Conservation (phyloP, 2,113 vertebrate species). For the Eptesicus fuscus region DNA sequence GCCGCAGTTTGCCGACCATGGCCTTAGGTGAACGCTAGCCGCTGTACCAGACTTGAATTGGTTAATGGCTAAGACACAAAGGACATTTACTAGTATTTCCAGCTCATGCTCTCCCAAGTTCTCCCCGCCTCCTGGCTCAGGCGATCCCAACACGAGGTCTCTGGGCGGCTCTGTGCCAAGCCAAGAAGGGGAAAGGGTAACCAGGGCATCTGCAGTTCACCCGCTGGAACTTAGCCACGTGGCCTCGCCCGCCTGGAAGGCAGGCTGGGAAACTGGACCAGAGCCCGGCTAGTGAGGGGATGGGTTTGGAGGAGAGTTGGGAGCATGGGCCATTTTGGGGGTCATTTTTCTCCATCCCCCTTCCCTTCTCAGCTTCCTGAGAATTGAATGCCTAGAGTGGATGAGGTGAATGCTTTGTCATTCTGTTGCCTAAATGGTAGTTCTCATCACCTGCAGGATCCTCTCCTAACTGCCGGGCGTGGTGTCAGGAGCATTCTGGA, state of each 20-base stretch:
- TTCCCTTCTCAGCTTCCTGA: not conserved
- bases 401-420: not conserved
- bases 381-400: not conserved
- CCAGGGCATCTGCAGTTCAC: rapidly evolving
- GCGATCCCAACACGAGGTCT: rapidly evolving
- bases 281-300: not conserved
- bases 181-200: not conserved
- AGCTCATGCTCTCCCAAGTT: too few species aligned
- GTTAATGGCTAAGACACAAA: not conserved
- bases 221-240: rapidly evolving
- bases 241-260: not conserved
- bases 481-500: rapidly evolving
- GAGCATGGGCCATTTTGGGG: rapidly evolving
- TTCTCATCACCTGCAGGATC: not conserved
- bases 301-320: not conserved
- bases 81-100: not conserved
- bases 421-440: not conserved
- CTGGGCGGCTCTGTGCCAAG: not conserved
- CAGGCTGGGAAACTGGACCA: not conserved
- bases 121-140: not conserved
- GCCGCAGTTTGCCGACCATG: too few species aligned
- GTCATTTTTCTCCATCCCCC: not conserved
- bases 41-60: not conserved
- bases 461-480: rapidly evolving
- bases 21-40: rapidly evolving